A percentile compares a stretch with the other conserved stretches of the same genome.
These are phyloP conservation scores for Limnephilus auricula DNA, from an alignment of 2,888 invertebrate species.

Conservation along the genomic window DNA sequence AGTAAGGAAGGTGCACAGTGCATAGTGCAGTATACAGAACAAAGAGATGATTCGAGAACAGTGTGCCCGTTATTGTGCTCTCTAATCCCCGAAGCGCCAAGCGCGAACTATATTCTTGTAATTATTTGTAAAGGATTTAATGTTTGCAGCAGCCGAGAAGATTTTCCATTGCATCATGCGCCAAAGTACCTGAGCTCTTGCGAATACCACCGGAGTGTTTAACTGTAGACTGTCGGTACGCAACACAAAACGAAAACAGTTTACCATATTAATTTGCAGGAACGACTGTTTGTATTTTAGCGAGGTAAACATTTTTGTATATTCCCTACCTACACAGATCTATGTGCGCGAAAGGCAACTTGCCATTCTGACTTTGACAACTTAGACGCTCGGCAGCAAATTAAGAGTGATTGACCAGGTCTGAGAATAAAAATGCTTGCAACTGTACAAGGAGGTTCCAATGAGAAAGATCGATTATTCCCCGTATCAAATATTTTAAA, in stretches of 20 bases:
- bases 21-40: constrained; percentile 15
- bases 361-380: no score
- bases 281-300: no score
- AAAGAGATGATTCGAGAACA: constrained; percentile 39
- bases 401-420: no score
- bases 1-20: neutral
- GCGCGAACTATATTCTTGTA: constrained; percentile 56
- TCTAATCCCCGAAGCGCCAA: constrained; percentile 57
- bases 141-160: constrained; percentile 43
- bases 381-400: no score
- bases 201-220: neutral
- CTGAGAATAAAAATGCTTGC: no score
- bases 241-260: neutral
- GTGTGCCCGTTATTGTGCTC: constrained; percentile 51
- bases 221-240: neutral
- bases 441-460: no score
- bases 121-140: constrained; percentile 58
- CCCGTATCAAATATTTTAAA: no score
- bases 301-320: no score
- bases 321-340: no score
- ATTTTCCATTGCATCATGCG: constrained; percentile 32
- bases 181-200: neutral
- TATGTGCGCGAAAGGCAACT: no score
- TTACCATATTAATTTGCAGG: neutral
- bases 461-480: no score